phyloP scores from a whole-genome alignment of 2,797 vertebrate genomes.

The Atherinosoma microstoma region DNA sequence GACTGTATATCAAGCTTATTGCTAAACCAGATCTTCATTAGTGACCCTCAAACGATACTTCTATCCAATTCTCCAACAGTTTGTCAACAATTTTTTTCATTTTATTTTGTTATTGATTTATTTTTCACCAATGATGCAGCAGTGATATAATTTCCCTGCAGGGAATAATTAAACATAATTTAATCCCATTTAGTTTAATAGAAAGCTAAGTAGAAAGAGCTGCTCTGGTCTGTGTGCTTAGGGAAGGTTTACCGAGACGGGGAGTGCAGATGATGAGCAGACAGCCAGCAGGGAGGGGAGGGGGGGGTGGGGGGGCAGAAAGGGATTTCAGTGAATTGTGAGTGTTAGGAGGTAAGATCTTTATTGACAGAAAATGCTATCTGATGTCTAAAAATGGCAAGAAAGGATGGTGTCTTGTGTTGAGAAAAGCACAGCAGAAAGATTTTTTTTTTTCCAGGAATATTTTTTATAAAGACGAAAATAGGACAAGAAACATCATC shows the following conservation, averaged over 20 bases:
- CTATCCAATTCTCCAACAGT: no score
- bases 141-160: background rate
- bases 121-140: background rate
- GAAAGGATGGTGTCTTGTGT: background rate
- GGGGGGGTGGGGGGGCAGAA: constrained; percentile 19
- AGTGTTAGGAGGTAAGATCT: constrained; percentile 15
- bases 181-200: background rate
- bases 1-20: no score
- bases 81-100: background rate
- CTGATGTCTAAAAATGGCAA: constrained; percentile 17
- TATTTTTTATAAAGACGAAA: background rate
- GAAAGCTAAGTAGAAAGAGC: constrained; percentile 15
- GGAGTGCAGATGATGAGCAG: constrained; percentile 24
- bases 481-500: background rate
- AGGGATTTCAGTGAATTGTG: constrained; percentile 10
- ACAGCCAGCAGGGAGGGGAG: constrained; percentile 52
- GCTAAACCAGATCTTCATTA: no score
- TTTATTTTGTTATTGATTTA: background rate
- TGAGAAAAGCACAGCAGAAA: background rate
- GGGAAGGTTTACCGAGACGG: constrained; percentile 21
- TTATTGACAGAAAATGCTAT: constrained; percentile 22
- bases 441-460: background rate
- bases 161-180: background rate
- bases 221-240: constrained; percentile 5
- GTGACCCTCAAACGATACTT: no score